Evolutionary conservation across 35 echinoderm and acorn worm genomes (phyloP), one percentile per base, ranked within the genome.

Genomic region (Diadema setosum): DNA sequence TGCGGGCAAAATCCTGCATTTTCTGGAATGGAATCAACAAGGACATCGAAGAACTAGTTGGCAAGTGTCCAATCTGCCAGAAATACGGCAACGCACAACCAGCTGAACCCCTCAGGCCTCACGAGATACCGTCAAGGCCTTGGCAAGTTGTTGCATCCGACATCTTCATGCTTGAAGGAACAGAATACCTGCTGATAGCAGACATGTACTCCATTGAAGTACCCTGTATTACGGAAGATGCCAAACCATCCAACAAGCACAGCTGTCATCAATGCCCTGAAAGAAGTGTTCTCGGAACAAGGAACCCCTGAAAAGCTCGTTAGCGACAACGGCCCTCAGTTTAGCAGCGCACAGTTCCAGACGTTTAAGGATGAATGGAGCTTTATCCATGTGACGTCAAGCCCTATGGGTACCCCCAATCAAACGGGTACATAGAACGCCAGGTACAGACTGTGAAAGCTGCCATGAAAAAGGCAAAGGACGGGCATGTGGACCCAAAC

Each of bases 161-260:
- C 30, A n/a, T 94, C 5, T 90, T 94, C 52, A 46, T 42, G 18
- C 42, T 90, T 12, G 15, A 59, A 20, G 92, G 92, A 73, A 45
- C 24, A 2, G 63, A 88, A 16, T 73, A 83, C 58, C 30, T 89
- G 0, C 33, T 90, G 21, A 52, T 93, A 7, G 81, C 85, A 3
- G 91, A 93, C 81, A 89, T 89, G 44, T 90, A 93, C 39, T 93
- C 78, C 0, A 58, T n/a, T n/a, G 2, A 90, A 93, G 59, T 89
- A 69, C 49, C 27, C 46, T 14, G 7, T 81, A 12, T 55, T 90
- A 2, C 78, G 46, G 33, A 44, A 35, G 2, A 74, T 84, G n/a
- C 86, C 91, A 35, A 58, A n/a, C 23, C 45, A 37, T 29, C 70
- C 65, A 11, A 65, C 57, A 18, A 84, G 76, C 52, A 24, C 17